Evolutionary conservation across 2,113 vertebrate species (phyloP), one percentile per base, ranked within the genome.

Genomic region (Tor tambroides): DNA sequence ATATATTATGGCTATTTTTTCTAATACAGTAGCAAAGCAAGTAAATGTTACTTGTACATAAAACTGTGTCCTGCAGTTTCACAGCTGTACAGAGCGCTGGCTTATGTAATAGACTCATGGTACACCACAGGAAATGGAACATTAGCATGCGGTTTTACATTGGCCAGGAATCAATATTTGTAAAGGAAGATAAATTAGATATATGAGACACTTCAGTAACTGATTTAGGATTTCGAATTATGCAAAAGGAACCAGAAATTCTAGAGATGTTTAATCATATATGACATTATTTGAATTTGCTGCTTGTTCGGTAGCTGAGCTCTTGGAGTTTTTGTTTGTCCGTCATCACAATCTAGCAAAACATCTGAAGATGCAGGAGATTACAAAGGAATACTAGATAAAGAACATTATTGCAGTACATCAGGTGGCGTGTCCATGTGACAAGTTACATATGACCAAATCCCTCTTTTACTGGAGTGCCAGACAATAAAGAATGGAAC

Each of bases 371-470:
- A 74, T 49, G 38, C 49, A 71, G 49, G 56, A 30, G 76, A 80
- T 80, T 83, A 85, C 26, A 79, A 61, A 41, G 38, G 11, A 67
- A 67, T 61, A 89, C 7, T n/a, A 77, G 46, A 77, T 49, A 51
- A 65, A 28, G 61, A 49, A 71, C 84, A 61, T 74, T 14, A 32
- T 76, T 6, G n/a, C 59, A 75, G 35, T 38, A 28, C 8, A 71
- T 28, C 84, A 90, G 80, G 83, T 84, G 56, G 43, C 5, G 17
- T 41, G 41, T 59, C 80, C 75, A 87, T 69, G 80, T 80, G 80
- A 71, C 84, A 23, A 56, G 71, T 71, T 80, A 38, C 21, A 4
- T 35, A n/a, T 67, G 6, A 32, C 67, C 35, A 67, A 35, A 85
- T 46, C 69, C 54, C 51, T 83, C 63, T 72, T 49, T 85, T 17